Percentiles rank a stretch among this genome's conserved stretches.
Evolutionary conservation across 1,140 invertebrate genomes (phyloP).

Genomic region (Drosophila busckii): DNA sequence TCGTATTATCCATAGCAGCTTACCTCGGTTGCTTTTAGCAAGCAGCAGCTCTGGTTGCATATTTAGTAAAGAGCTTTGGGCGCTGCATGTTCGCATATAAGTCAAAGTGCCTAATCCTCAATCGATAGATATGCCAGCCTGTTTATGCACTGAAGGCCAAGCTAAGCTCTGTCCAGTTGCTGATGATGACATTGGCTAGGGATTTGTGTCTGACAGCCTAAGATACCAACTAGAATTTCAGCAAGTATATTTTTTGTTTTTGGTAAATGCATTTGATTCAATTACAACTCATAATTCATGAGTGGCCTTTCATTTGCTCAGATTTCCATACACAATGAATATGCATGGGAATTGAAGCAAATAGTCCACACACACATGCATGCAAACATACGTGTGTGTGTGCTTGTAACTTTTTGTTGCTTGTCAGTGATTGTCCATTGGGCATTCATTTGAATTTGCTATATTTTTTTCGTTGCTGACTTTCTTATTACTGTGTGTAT

Average conservation of each 20-base stretch:
- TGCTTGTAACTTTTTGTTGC: conserved; percentile 36
- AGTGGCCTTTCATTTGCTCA: conserved; percentile 19
- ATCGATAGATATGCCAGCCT: conserved; percentile 7
- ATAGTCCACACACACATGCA: conserved; percentile 1
- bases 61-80: neutral
- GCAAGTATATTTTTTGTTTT: conserved; percentile 4
- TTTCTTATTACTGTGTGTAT: conserved; percentile 5
- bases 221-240: conserved; percentile 5
- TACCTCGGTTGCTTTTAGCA: too few relatives aligned
- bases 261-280: conserved; percentile 23
- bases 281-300: conserved; percentile 50
- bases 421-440: conserved; percentile 63
- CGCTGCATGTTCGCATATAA: neutral
- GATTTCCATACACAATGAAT: conserved; percentile 18
- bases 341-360: conserved; percentile 10
- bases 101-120: neutral
- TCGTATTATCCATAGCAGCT: too few relatives aligned
- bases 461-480: conserved; percentile 11
- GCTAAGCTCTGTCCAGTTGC: conserved; percentile 14
- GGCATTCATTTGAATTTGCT: conserved; percentile 66
- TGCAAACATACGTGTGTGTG: neutral
- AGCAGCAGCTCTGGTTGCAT: neutral
- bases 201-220: conserved; percentile 5
- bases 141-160: conserved; percentile 4
- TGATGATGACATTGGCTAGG: conserved; percentile 12